phyloP scores from a whole-genome alignment of 1,140 invertebrate species.

The Neoseiulus cucumeris region DNA sequence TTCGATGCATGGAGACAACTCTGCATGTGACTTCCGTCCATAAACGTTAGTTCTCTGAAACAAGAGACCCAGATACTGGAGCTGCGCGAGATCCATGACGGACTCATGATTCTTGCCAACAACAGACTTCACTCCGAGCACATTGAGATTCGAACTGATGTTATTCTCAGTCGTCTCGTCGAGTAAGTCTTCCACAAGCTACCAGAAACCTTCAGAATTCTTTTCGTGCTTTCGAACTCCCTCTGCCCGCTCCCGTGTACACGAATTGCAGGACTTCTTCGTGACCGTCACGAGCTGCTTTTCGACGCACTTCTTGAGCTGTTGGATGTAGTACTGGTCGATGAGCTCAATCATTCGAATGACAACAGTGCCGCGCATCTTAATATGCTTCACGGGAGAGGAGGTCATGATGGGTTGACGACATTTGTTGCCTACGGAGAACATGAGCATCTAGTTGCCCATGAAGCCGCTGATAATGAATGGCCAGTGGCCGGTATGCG shows the following conservation, averaged over 20 bases:
- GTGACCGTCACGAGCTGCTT: conserved; percentile 88
- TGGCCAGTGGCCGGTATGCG: no score
- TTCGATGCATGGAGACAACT: no score
- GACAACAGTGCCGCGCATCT: conserved; percentile 91
- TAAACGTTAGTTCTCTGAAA: no score
- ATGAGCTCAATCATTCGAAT: conserved; percentile 98
- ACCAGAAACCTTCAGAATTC: conserved; percentile 82
- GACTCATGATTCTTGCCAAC: conserved; percentile 93
- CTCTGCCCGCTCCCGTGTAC: conserved; percentile 92
- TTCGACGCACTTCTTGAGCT: conserved; percentile 92
- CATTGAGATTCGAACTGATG: conserved; percentile 74
- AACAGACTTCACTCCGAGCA: conserved; percentile 66
- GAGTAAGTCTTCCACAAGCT: conserved; percentile 92
- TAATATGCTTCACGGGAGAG: conserved; percentile 87
- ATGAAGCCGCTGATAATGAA: conserved; percentile 95
- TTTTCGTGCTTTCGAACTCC: conserved; percentile 80
- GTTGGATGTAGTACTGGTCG: conserved; percentile 95
- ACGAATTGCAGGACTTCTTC: conserved; percentile 87
- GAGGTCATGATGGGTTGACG: conserved; percentile 88
- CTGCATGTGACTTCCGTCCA: no score
- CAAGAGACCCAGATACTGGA: no score
- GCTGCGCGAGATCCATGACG: conserved; percentile 76
- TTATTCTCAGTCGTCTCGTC: conserved; percentile 93
- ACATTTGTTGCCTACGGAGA: conserved; percentile 92
- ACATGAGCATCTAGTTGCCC: conserved; percentile 90